phyloP scores from a whole-genome alignment of 2,113 vertebrate species.

The Brevimyrus niger region DNA sequence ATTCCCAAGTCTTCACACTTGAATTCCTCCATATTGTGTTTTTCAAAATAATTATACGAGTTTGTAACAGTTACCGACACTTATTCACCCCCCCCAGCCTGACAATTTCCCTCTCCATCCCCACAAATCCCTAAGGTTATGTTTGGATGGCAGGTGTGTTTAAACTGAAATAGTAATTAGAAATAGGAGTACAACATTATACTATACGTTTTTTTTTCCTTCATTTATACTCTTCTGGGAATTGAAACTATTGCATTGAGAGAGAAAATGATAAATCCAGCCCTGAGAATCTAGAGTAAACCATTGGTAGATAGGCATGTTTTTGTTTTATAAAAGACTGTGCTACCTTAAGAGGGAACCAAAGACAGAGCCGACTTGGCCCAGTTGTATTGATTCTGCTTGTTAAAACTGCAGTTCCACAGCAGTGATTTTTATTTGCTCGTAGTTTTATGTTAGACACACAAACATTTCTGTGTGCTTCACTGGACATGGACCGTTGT shows the following conservation, averaged over 20 bases:
- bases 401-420: background rate
- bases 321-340: background rate
- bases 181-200: background rate
- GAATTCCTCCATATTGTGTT: background rate
- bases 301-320: background rate
- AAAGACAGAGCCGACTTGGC: background rate
- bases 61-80: background rate
- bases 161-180: background rate
- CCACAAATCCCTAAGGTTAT: background rate
- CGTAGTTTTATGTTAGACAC: background rate
- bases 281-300: background rate
- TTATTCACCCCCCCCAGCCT: background rate
- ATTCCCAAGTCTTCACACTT: background rate
- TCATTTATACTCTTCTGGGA: background rate
- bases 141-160: background rate
- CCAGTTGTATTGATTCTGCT: background rate
- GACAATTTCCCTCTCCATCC: background rate
- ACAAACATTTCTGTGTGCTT: background rate
- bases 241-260: background rate
- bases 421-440: slow-evolving; percentile 6
- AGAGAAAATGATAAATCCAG: background rate
- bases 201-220: background rate
- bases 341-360: background rate
- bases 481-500: background rate
- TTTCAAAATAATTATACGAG: background rate